These are phyloP conservation scores for Otus sunia DNA, from an alignment of 2,113 vertebrate species.

Conservation along the genomic window DNA sequence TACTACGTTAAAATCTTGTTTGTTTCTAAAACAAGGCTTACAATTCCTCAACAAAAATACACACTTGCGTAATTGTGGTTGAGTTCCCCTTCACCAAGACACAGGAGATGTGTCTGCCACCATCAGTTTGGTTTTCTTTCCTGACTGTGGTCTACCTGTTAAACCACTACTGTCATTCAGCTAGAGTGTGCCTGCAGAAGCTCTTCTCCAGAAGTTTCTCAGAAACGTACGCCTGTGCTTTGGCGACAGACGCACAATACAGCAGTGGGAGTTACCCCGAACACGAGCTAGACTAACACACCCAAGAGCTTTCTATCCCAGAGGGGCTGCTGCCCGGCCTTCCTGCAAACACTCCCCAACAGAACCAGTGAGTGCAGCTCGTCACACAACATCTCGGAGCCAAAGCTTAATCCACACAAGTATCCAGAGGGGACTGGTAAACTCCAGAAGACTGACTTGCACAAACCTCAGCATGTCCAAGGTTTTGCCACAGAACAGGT, in stretches of 20 bases:
- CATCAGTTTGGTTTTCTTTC: neutral
- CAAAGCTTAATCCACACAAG: neutral
- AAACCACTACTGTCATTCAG: neutral
- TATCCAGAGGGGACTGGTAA: neutral
- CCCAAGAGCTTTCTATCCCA: neutral
- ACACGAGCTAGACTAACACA: neutral
- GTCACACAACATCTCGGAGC: neutral
- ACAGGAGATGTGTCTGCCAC: neutral
- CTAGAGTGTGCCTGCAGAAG: accelerated
- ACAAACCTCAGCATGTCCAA: neutral
- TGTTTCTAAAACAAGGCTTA: neutral
- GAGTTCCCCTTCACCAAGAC: neutral
- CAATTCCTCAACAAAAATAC: neutral
- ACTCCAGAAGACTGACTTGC: neutral
- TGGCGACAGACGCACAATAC: neutral
- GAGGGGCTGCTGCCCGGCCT: neutral
- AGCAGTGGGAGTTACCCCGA: neutral
- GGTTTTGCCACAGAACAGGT: neutral
- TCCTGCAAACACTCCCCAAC: neutral
- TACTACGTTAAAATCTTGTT: neutral
- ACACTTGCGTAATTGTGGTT: neutral
- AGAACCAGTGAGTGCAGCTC: neutral
- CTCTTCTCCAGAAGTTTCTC: neutral
- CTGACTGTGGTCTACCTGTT: neutral
- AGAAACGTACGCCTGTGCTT: accelerated